Base-by-base conservation (phyloP, 2,113 vertebrate species). In the Atlantisia rogersi region DNA sequence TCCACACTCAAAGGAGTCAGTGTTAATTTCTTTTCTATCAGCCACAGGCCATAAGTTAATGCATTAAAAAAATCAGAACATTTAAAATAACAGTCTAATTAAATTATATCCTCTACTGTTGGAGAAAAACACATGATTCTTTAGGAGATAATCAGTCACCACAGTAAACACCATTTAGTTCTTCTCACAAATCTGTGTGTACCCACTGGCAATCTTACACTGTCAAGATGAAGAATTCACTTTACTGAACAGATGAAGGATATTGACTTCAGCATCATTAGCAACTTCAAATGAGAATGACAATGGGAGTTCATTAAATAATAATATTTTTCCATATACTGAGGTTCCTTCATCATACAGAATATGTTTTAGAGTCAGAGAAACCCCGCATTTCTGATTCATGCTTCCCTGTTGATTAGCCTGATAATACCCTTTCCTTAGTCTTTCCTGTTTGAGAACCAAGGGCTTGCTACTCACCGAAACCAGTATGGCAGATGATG, bases 1-100 rank as follows among this genome's bases (percentile, higher is more conserved):
- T 96, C 94, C 81, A 86, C 92, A 95, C 76, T 97, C 94, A 95
- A 94, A 95, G 82, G 92, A 97, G 91, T 91, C 92, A 92, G 92
- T 67, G 15, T 96, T 97, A 97, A 97, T 97, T 96, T 97, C 90
- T 97, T 95, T 97, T 94, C 95, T 92, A 94, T 96, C 97, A 97
- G 96, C 97, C 88, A 82, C 88, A 93, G 97, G 97, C 97, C 96
- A 94, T 97, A 95, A 97, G 95, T 95, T 95, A 97, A 97, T 97
- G 92, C 73, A 96, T 96, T 82, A 89, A 97, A 97, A 95, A 96
- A 97, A 93, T 86, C 89, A 95, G 95, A 94, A 93, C 96, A 96
- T 97, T 97, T 96, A 97, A 95, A 97, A 96, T 97, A 97, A 96
- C 90, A 95, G 83, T 91, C 96, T 98, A 97, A 98, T 98, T 97